Conservation (phyloP, 2,797 vertebrate species). For the Falco concolor region DNA sequence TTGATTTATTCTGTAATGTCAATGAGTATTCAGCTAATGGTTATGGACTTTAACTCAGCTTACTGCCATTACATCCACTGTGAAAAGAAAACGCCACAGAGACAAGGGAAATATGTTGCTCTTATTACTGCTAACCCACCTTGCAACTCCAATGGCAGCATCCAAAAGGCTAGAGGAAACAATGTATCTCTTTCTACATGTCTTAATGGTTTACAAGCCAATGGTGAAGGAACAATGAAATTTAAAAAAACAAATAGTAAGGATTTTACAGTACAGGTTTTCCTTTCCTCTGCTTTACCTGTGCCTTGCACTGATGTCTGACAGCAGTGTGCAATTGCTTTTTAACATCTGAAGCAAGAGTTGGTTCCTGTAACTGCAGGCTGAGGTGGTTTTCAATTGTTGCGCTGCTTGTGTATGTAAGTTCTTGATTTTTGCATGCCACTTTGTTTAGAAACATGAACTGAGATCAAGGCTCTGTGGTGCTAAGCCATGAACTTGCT, state of each 20-base stretch:
- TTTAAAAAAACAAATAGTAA: neutral
- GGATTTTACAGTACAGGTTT: neutral
- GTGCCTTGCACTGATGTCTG: neutral
- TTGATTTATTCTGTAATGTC: neutral
- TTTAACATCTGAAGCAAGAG: neutral
- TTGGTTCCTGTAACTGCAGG: neutral
- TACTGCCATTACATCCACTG: neutral
- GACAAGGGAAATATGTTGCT: neutral
- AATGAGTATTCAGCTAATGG: neutral
- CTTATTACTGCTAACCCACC: neutral
- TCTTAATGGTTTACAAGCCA: slow-evolving; percentile 46
- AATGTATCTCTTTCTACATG: neutral
- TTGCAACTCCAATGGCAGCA: neutral
- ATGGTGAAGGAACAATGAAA: neutral
- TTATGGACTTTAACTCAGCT: neutral
- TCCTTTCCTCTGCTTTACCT: neutral
- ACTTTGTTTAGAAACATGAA: neutral
- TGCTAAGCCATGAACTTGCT: neutral
- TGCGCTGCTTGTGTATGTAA: neutral
- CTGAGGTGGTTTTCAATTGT: neutral
- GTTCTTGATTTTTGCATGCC: neutral
- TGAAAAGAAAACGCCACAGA: neutral
- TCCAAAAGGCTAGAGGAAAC: neutral
- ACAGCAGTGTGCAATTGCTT: neutral
- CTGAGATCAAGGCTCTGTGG: neutral